A percentile compares a stretch with the other conserved stretches of the same genome.
Evolutionary conservation across 2,888 invertebrate species (phyloP).

Genomic region (Luperina testacea): DNA sequence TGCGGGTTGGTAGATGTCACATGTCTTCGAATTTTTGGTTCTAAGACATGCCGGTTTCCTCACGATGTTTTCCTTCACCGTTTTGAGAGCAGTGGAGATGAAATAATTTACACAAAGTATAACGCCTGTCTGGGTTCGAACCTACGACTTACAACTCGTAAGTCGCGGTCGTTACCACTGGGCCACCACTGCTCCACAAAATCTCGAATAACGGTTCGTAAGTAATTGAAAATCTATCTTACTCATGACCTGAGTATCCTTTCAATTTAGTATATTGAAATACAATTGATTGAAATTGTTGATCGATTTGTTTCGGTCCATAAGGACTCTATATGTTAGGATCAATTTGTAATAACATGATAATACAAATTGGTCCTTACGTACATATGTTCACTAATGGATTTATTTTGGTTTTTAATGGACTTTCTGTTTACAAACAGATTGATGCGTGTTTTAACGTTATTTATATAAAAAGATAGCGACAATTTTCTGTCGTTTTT

Average conservation of each 20-base stretch:
- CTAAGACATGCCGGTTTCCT: too few species aligned
- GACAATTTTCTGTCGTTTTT: not conserved
- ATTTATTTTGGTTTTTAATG: constrained; percentile 33
- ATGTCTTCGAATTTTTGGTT: too few species aligned
- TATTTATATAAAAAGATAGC: constrained; percentile 12
- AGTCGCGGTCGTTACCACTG: too few species aligned
- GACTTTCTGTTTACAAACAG: constrained; percentile 20
- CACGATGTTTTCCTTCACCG: too few species aligned
- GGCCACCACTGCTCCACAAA: too few species aligned
- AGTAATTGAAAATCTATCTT: constrained; percentile 27
- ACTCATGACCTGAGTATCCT: not conserved
- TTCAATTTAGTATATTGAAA: constrained; percentile 19
- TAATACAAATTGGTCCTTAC: not conserved
- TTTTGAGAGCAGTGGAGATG: too few species aligned
- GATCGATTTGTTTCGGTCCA: constrained; percentile 3
- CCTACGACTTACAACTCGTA: too few species aligned
- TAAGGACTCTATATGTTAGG: not conserved
- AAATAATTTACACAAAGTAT: too few species aligned
- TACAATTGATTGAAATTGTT: constrained; percentile 17
- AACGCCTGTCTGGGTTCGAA: too few species aligned
- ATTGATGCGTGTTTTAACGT: constrained; percentile 1
- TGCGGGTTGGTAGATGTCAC: too few species aligned
- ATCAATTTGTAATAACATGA: constrained; percentile 4
- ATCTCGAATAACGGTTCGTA: constrained; percentile 24
- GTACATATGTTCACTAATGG: not conserved